These are phyloP conservation scores for Corvus hawaiiensis DNA, from an alignment of 2,113 vertebrate species.

Conservation along the genomic window DNA sequence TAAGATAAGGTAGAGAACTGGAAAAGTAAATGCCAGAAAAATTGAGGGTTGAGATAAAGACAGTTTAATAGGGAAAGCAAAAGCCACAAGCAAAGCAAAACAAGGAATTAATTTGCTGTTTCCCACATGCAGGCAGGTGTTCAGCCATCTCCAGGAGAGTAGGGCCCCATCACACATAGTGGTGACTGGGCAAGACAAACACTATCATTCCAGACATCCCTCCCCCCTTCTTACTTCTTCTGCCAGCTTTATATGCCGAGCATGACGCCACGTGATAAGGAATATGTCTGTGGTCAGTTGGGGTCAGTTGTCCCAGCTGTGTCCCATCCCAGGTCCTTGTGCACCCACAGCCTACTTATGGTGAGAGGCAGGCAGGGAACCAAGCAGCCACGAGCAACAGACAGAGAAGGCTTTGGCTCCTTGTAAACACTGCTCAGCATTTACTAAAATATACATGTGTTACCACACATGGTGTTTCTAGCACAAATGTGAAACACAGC, in stretches of 20 bases:
- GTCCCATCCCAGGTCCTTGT: not conserved
- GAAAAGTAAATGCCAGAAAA: not conserved
- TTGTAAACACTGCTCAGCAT: not conserved
- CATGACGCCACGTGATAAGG: not conserved
- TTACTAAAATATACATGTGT: not conserved
- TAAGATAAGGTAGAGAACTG: not conserved
- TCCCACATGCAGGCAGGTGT: not conserved
- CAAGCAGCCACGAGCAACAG: fast-evolving
- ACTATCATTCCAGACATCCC: not conserved
- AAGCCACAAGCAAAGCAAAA: not conserved
- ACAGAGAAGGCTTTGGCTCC: not conserved
- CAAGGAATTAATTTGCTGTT: not conserved
- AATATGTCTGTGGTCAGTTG: not conserved
- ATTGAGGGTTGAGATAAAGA: not conserved
- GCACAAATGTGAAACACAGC: not conserved
- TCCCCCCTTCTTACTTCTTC: not conserved
- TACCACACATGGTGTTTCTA: not conserved
- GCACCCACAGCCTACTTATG: no score
- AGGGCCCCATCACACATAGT: fast-evolving
- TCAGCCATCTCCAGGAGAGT: not conserved
- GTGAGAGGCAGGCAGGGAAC: not conserved
- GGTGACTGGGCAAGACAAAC: not conserved
- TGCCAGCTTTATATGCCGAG: not conserved
- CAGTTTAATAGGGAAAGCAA: not conserved
- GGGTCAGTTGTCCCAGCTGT: not conserved